Base-by-base conservation (phyloP, 2,797 vertebrate species). In the Cottoperca gobio region DNA sequence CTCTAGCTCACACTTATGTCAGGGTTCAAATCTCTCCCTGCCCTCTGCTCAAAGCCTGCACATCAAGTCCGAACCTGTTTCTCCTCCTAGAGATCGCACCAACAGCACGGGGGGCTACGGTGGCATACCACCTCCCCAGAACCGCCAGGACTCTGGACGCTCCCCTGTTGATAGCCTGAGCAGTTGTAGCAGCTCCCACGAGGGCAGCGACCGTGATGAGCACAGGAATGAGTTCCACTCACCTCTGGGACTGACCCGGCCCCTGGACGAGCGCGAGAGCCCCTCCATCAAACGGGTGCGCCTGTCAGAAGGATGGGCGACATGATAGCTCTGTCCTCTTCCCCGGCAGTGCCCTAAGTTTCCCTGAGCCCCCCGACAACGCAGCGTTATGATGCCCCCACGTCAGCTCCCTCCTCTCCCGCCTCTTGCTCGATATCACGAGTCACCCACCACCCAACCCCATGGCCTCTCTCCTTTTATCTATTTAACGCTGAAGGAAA, bases 21-120 rank as follows among this genome's bases (percentile, higher is more conserved):
- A 99, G 97, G 97, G 96, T 97, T 97, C 98, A 96, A 99, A 99
- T 97, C 97, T 99, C 94, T 98, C 98, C 96, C 97, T 99, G 97
- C 97, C 97, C 96, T 97, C 97, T 97, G 96, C 97, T 97, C 98
- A 99, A 97, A 99, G 97, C 97, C 98, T 99, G 96, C 97, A 96
- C 98, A 99, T 99, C 98, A 99, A 99, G 98, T 99, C 97, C 96
- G 98, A 99, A 98, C 98, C 98, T 97, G 97, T 99, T 97, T 99
- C 98, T 97, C 98, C 98, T 97, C 98, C 98, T 97, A 99, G 98
- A 98, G 98, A 99, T 94, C 97, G 97, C 94, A 97, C 97, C 95
- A 96, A 95, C 96, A 96, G 94, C 91, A 97, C 98, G 63, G 97
- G 96, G 93, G 96, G 97, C 92, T 91, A 96, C 94, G 88, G 97